These are phyloP conservation scores for Leucozona laternaria DNA, from an alignment of 2,888 invertebrate genomes.

Conservation along the genomic window DNA sequence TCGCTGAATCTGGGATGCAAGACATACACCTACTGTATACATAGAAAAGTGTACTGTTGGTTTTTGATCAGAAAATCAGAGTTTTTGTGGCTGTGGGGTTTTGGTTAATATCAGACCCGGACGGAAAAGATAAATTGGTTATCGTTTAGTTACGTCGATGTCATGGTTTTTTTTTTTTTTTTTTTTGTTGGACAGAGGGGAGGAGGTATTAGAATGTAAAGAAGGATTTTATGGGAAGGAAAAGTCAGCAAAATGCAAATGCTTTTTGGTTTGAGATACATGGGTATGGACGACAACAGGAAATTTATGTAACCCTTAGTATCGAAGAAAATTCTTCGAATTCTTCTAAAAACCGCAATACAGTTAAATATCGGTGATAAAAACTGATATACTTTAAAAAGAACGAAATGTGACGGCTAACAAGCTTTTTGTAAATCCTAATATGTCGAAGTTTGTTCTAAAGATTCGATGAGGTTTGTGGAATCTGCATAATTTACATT, in stretches of 20 bases:
- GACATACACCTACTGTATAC: too few relatives aligned
- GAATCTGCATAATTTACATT: neutral
- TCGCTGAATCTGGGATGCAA: slow-evolving; percentile 2
- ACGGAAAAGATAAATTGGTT: neutral
- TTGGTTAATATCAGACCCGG: neutral
- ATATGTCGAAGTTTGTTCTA: neutral
- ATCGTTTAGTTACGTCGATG: slow-evolving; percentile 7
- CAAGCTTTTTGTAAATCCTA: neutral
- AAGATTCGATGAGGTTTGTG: neutral
- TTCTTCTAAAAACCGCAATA: neutral
- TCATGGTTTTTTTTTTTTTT: neutral
- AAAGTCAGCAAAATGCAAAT: slow-evolving; percentile 38
- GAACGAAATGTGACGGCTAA: neutral
- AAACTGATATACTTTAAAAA: neutral
- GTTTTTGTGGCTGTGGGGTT: slow-evolving; percentile 25
- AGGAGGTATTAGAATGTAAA: neutral
- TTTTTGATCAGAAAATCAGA: slow-evolving; percentile 54
- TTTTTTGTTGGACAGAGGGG: neutral
- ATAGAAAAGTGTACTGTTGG: slow-evolving; percentile 32
- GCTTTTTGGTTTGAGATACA: neutral
- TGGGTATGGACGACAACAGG: too few relatives aligned
- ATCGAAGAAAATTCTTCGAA: neutral
- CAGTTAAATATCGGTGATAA: neutral
- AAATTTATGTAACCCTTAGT: neutral
- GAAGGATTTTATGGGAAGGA: neutral